Base-by-base conservation (phyloP, 2,797 vertebrate genomes). In the Cryptoprocta ferox region DNA sequence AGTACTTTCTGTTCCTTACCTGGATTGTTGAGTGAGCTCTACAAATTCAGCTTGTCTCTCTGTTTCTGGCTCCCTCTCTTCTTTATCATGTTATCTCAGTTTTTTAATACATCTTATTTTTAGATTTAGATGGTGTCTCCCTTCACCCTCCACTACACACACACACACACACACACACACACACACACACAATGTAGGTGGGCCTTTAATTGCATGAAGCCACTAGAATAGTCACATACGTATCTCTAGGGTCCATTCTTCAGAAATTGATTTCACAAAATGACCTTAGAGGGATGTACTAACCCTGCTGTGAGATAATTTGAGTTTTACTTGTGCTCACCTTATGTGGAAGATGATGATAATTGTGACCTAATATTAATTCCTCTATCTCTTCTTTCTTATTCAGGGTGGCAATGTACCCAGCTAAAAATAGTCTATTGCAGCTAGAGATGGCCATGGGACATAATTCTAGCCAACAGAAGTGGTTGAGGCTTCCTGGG, bases 191-290 rank as follows among this genome's bases (percentile, higher is more conserved):
- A 42, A 53, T 12, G 5, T 37, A 84, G 76, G 53, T 53, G 5
- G 66, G 13, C 3, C 24, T 95, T 32, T 70, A 68, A 95, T 59
- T 87, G 71, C 26, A 61, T 83, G 75, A 80, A 56, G 73, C 61
- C 50, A 30, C 37, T 50, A 70, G 48, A 93, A 92, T 5, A 97
- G 71, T 39, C 48, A 56, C 4, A 61, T 28, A 48, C 9, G 12
- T 53, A 68, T 85, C 61, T 94, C 76, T 68, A 73, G 71, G 50
- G 63, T 76, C 42, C 76, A 59, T 75, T 96, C 15, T 87, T 97
- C 71, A 95, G 86, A 96, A 92, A 97, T 2, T 70, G 26, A 32
- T 63, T 89, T 93, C 88, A 80, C 30, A 92, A 86, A 96, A 92
- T 92, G 73, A 59, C 26, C 24, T 84, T 48, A 18, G 14, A 91